phyloP scores from a whole-genome alignment of 2,113 vertebrate species.

The Aldabrachelys gigantea region DNA sequence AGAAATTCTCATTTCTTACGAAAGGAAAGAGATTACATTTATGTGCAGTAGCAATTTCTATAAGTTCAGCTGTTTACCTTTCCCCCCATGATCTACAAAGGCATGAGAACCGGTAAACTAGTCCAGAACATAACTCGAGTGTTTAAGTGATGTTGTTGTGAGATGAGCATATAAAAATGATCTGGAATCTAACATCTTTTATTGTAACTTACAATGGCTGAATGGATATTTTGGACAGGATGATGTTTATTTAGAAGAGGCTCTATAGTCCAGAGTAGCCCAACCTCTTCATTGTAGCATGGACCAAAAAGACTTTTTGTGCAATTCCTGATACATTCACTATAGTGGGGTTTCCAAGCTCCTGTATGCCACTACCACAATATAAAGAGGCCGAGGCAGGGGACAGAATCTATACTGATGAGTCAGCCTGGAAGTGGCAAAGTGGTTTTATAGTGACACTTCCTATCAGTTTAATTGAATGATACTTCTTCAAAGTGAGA shows the following conservation, averaged over 20 bases:
- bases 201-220: background rate
- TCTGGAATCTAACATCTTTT: background rate
- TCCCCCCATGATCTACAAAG: background rate
- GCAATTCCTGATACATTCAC: background rate
- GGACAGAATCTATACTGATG: too few relatives aligned
- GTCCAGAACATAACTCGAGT: background rate
- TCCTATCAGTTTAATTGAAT: background rate
- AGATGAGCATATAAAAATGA: background rate
- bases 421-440: too few relatives aligned
- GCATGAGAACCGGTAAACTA: background rate
- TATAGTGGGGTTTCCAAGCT: background rate
- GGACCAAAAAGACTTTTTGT: background rate
- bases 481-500: background rate
- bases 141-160: background rate
- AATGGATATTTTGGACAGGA: background rate
- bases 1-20: background rate
- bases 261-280: background rate
- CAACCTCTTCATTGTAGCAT: background rate
- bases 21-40: background rate
- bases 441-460: background rate
- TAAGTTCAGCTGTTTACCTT: background rate
- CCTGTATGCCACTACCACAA: too few relatives aligned
- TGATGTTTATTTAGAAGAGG: background rate
- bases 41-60: background rate
- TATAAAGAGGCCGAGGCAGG: too few relatives aligned